Conservation (phyloP, 2,113 vertebrate genomes). For the Ictidomys tridecemlineatus region DNA sequence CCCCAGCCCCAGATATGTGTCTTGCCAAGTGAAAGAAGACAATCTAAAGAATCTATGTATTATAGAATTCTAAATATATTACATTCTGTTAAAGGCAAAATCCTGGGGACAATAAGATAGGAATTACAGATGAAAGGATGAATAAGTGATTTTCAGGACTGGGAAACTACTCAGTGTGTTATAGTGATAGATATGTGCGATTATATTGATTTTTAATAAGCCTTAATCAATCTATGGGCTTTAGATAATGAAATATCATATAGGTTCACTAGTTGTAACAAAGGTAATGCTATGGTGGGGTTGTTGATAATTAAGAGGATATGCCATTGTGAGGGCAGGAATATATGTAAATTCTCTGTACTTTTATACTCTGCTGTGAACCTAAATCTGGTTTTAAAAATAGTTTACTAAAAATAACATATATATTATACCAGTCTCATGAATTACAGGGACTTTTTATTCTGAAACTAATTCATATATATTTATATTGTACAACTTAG, state of each 20-base stretch:
- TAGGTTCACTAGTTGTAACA: not conserved
- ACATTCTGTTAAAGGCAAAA: not conserved
- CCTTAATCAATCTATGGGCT: not conserved
- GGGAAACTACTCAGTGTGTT: not conserved
- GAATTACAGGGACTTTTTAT: not conserved
- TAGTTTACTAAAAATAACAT: not conserved
- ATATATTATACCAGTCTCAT: not conserved
- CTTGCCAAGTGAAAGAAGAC: not conserved
- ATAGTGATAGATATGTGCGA: not conserved
- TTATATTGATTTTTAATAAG: not conserved
- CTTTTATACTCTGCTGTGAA: not conserved
- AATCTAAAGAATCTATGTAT: no score
- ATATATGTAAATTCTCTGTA: not conserved
- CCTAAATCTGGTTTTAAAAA: not conserved
- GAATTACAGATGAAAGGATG: not conserved
- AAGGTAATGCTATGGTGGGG: no score
- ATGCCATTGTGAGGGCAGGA: accelerated
- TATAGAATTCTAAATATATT: not conserved
- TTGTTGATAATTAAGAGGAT: not conserved
- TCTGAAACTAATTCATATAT: not conserved
- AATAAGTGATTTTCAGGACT: not conserved
- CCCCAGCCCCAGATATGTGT: not conserved
- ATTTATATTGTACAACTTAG: not conserved
- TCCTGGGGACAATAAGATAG: not conserved
- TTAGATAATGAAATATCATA: not conserved